A percentile compares a stretch with the other conserved stretches of the same genome.
Conservation (phyloP, 2,888 invertebrate genomes). For the Perizoma flavofasciatum region DNA sequence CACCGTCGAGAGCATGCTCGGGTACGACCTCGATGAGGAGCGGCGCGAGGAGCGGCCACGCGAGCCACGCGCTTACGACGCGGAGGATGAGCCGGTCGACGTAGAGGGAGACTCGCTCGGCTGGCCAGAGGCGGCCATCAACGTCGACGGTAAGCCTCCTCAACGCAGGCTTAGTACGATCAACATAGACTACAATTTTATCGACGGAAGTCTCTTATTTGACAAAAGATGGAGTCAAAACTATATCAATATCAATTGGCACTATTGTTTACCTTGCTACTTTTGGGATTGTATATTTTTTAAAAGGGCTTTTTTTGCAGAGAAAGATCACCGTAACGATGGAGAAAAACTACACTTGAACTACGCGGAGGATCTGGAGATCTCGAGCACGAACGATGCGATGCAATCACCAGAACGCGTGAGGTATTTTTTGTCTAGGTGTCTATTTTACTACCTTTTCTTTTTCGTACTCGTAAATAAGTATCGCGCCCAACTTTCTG, state of each 20-base stretch:
- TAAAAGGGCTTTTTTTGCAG: slow-evolving; percentile 43
- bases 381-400: slow-evolving; percentile 80
- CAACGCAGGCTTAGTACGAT: no score
- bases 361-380: slow-evolving; percentile 79
- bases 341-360: slow-evolving; percentile 72
- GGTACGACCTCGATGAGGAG: slow-evolving; percentile 77
- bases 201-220: no score
- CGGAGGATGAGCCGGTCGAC: slow-evolving; percentile 79
- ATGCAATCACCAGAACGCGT: slow-evolving; percentile 81
- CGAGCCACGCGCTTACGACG: slow-evolving; percentile 68
- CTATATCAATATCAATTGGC: no score
- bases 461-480: background rate
- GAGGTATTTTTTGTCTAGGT: slow-evolving; percentile 73
- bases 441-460: slow-evolving; percentile 18
- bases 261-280: no score
- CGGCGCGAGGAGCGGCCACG: slow-evolving; percentile 73
- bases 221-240: no score
- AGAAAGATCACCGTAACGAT: slow-evolving; percentile 72
- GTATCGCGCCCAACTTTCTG: no score
- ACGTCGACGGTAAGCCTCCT: slow-evolving; percentile 60
- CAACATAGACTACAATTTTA: no score
- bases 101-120: slow-evolving; percentile 80
- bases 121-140: slow-evolving; percentile 76
- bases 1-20: slow-evolving; percentile 81
- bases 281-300: no score